These are phyloP conservation scores for Agapostemon virescens DNA, from an alignment of 2,888 invertebrate species.

Conservation along the genomic window DNA sequence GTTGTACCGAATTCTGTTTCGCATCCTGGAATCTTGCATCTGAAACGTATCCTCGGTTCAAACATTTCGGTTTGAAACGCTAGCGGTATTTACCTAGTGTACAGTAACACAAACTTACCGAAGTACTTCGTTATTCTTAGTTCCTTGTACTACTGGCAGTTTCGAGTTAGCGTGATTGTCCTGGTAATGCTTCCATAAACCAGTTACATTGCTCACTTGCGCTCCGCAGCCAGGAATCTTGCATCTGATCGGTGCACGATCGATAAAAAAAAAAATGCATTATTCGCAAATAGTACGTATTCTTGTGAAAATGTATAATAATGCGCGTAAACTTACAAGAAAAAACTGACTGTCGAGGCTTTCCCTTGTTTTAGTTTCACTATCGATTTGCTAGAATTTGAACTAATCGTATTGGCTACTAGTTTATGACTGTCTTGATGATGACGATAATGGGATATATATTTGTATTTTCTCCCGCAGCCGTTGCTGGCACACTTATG, in stretches of 20 bases:
- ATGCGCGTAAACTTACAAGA: conserved; percentile 76
- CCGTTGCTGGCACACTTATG: conserved; percentile 78
- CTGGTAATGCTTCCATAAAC: conserved; percentile 79
- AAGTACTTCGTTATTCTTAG: conserved; percentile 74
- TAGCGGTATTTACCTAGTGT: background rate
- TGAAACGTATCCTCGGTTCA: conserved; percentile 56
- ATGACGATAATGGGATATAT: conserved; percentile 79
- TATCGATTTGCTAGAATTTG: conserved; percentile 70
- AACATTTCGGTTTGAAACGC: background rate
- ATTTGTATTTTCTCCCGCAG: conserved; percentile 79
- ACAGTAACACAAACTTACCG: conserved; percentile 69
- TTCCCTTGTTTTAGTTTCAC: conserved; percentile 75
- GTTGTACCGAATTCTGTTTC: conserved; percentile 75
- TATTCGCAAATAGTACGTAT: background rate
- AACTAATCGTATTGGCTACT: conserved; percentile 65
- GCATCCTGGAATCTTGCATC: conserved; percentile 76
- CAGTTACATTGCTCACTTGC: conserved; percentile 76
- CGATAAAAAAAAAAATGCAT: background rate
- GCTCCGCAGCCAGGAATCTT: conserved; percentile 79
- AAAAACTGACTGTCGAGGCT: conserved; percentile 78
- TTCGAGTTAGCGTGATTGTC: conserved; percentile 79
- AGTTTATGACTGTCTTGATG: conserved; percentile 79
- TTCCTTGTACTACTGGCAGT: conserved; percentile 69
- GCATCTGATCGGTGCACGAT: conserved; percentile 68
- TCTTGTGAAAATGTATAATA: background rate